Conservation (phyloP, 2,888 invertebrate genomes). For the Gerris lacustris region DNA sequence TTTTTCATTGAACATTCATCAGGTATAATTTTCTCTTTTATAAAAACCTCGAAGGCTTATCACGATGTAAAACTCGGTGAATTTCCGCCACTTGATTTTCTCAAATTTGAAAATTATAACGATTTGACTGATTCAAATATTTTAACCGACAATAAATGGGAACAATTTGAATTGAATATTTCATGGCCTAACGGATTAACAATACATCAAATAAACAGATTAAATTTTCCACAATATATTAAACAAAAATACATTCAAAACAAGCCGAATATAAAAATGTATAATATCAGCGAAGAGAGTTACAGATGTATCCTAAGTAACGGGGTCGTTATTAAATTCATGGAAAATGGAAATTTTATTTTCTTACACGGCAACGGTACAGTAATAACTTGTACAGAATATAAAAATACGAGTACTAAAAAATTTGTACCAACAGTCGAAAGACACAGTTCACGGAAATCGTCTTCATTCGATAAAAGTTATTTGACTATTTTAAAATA, state of each 20-base stretch:
- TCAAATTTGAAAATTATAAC: background rate
- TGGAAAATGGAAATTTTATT: background rate
- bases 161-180: background rate
- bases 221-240: background rate
- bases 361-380: background rate
- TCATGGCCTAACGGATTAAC: background rate
- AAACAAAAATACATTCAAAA: background rate
- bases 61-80: too few relatives aligned
- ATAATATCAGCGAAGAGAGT: background rate
- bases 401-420: background rate
- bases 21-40: background rate
- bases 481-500: background rate
- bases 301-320: background rate
- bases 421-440: background rate
- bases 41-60: too few relatives aligned
- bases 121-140: background rate
- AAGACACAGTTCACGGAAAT: too few relatives aligned
- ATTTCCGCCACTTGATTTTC: too few relatives aligned
- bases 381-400: background rate
- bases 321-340: background rate
- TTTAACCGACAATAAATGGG: background rate
- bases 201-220: background rate
- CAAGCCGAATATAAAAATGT: background rate
- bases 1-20: background rate
- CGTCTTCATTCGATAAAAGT: background rate